Percentiles rank a stretch among this genome's conserved stretches.
Evolutionary conservation across 2,888 invertebrate species (phyloP).

Genomic region (Epiblema foenella): DNA sequence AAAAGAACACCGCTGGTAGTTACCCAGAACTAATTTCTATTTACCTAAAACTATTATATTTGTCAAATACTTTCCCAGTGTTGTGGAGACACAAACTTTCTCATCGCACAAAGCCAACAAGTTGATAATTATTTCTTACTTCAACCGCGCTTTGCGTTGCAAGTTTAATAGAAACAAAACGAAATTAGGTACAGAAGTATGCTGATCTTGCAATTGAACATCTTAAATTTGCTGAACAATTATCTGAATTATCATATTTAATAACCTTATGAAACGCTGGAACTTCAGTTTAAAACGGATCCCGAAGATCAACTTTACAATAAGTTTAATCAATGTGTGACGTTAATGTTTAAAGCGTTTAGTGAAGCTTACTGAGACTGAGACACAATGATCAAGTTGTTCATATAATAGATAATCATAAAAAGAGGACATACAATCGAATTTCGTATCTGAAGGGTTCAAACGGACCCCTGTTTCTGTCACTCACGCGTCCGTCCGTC

Average conservation of each 20-base stretch:
- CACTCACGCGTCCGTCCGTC: too few relatives aligned
- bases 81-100: slow-evolving; percentile 66
- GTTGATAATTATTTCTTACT: slow-evolving; percentile 76
- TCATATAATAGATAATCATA: too few relatives aligned
- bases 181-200: slow-evolving; percentile 57
- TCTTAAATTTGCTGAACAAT: neutral
- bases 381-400: too few relatives aligned
- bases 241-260: neutral
- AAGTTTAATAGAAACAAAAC: slow-evolving; percentile 76
- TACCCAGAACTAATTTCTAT: slow-evolving; percentile 6
- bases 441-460: too few relatives aligned
- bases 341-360: slow-evolving; percentile 20
- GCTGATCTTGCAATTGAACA: slow-evolving; percentile 58
- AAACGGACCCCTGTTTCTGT: too few relatives aligned
- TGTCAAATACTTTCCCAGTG: slow-evolving; percentile 50
- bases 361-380: slow-evolving; percentile 13
- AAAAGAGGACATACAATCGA: too few relatives aligned
- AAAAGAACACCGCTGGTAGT: slow-evolving; percentile 25
- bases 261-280: slow-evolving; percentile 17
- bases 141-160: slow-evolving; percentile 60
- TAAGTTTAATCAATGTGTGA: neutral
- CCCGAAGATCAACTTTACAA: slow-evolving; percentile 6
- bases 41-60: slow-evolving; percentile 43
- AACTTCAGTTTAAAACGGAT: slow-evolving; percentile 17
- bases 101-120: slow-evolving; percentile 69